Evolutionary conservation across 2,888 invertebrate genomes (phyloP).

Genomic region (Sinohyriopsis cumingii): DNA sequence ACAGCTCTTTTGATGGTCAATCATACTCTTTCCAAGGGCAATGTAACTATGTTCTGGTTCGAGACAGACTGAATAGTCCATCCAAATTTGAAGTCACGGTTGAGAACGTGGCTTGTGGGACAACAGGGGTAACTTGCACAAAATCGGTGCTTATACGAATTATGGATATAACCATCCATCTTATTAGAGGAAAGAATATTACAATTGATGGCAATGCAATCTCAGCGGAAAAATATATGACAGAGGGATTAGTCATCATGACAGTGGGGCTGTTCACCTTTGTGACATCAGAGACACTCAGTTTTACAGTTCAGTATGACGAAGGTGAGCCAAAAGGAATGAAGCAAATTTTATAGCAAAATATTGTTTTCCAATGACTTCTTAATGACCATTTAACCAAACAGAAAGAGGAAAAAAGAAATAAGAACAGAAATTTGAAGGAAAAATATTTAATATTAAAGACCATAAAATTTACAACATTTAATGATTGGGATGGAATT

Average conservation of each 20-base stretch:
- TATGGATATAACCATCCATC: slow-evolving; percentile 27
- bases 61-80: slow-evolving; percentile 22
- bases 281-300: slow-evolving; percentile 71
- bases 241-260: slow-evolving; percentile 36
- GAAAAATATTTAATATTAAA: too few relatives aligned
- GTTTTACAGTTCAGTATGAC: slow-evolving; percentile 88
- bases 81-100: slow-evolving; percentile 80
- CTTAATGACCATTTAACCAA: too few relatives aligned
- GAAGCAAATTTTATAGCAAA: not conserved
- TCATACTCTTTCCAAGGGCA: slow-evolving; percentile 90
- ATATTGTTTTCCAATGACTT: too few relatives aligned
- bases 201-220: slow-evolving; percentile 49
- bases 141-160: slow-evolving; percentile 73
- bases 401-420: too few relatives aligned
- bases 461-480: too few relatives aligned
- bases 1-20: slow-evolving; percentile 87
- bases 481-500: too few relatives aligned
- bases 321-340: slow-evolving; percentile 75
- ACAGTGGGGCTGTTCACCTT: slow-evolving; percentile 32
- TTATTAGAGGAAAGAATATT: slow-evolving; percentile 50
- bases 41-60: slow-evolving; percentile 82
- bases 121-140: slow-evolving; percentile 88
- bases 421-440: too few relatives aligned
- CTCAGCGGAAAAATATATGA: slow-evolving; percentile 26
- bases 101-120: slow-evolving; percentile 88